Conservation (phyloP, 2,797 vertebrate genomes). For the Aotus griseimembra region DNA sequence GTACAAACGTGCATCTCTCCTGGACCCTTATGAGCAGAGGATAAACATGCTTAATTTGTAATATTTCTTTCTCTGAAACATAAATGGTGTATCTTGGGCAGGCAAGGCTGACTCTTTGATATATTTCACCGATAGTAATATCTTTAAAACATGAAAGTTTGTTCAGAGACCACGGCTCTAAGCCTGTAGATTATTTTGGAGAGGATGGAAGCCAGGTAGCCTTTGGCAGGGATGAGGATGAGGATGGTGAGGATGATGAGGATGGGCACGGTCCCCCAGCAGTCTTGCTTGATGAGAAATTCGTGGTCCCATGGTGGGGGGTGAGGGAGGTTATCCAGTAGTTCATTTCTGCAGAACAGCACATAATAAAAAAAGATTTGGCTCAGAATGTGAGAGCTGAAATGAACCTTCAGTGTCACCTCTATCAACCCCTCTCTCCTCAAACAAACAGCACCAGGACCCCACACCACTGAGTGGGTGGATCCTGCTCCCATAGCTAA, state of each 20-base stretch:
- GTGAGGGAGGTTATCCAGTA: background rate
- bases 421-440: background rate
- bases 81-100: background rate
- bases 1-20: background rate
- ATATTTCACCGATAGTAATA: background rate
- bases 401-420: background rate
- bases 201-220: background rate
- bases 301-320: rapidly evolving
- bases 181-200: background rate
- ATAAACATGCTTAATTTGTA: background rate
- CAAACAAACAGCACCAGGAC: background rate
- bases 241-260: background rate
- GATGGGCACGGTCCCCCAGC: background rate
- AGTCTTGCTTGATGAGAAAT: background rate
- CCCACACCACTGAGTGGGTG: background rate
- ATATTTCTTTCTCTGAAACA: background rate
- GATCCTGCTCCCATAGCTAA: background rate
- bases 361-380: background rate
- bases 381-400: background rate
- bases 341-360: background rate
- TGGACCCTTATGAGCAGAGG: background rate
- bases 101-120: background rate
- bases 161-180: background rate
- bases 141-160: background rate
- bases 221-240: background rate